Evolutionary conservation across 2,888 invertebrate species (phyloP).

Genomic region (Tiliacea citrago): DNA sequence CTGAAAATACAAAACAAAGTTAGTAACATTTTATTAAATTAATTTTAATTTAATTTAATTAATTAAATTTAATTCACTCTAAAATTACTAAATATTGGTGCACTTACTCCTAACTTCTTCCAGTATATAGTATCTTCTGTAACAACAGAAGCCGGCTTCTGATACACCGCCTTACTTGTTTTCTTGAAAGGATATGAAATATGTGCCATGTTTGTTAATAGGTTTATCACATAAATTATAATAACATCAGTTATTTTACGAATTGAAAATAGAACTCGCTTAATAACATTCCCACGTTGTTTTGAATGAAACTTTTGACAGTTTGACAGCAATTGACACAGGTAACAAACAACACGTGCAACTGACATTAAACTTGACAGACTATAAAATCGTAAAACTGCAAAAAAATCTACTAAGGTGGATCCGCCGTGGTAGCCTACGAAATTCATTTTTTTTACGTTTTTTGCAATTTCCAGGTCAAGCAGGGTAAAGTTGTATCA

Average conservation of each 20-base stretch:
- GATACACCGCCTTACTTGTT: slow-evolving; percentile 92
- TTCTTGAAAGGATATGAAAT: slow-evolving; percentile 92
- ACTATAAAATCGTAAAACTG: not conserved
- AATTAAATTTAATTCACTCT: too few relatives aligned
- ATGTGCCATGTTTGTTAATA: slow-evolving; percentile 78
- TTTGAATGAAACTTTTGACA: slow-evolving; percentile 60
- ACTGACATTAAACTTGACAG: slow-evolving; percentile 12
- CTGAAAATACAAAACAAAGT: slow-evolving; percentile 80
- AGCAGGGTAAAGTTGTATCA: too few relatives aligned
- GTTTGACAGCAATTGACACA: not conserved
- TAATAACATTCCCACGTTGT: slow-evolving; percentile 58
- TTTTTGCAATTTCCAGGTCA: too few relatives aligned
- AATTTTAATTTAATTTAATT: too few relatives aligned
- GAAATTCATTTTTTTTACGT: too few relatives aligned
- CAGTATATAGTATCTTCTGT: slow-evolving; percentile 96
- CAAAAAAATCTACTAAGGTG: not conserved
- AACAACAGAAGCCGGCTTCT: slow-evolving; percentile 92
- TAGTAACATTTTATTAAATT: not conserved
- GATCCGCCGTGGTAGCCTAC: too few relatives aligned
- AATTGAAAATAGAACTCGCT: not conserved
- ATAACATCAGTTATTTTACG: slow-evolving; percentile 31
- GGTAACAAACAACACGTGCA: slow-evolving; percentile 35
- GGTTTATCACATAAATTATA: slow-evolving; percentile 8
- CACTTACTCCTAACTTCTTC: slow-evolving; percentile 95
- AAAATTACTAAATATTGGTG: not conserved